Percentiles rank a stretch among this genome's conserved stretches.
Evolutionary conservation across 2,113 vertebrate genomes (phyloP).

Genomic region (Heliornis fulica): DNA sequence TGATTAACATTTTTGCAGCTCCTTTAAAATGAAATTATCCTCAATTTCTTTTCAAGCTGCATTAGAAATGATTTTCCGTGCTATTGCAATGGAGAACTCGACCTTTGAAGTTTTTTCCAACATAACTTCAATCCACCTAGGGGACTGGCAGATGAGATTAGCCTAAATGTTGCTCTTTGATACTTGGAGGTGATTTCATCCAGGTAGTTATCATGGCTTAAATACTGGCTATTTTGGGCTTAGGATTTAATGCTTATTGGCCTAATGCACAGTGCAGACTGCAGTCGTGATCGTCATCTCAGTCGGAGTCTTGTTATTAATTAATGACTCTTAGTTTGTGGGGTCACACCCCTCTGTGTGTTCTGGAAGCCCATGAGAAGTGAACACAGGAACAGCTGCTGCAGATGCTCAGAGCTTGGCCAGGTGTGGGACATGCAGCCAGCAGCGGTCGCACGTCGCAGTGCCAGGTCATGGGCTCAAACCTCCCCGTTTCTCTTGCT

Average conservation of each 20-base stretch:
- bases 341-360: neutral
- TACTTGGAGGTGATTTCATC: neutral
- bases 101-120: neutral
- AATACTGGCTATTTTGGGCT: neutral
- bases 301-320: neutral
- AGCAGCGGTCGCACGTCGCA: rapidly evolving
- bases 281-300: neutral
- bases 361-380: neutral
- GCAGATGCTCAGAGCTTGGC: neutral
- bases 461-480: neutral
- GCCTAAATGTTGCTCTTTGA: neutral
- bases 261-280: neutral
- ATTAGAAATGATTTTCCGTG: neutral
- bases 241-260: neutral
- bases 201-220: neutral
- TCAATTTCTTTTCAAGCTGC: neutral
- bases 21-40: neutral
- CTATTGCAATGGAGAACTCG: neutral
- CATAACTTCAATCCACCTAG: neutral
- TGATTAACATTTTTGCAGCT: neutral
- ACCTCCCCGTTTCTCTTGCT: neutral
- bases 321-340: neutral
- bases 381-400: neutral
- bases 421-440: rapidly evolving
- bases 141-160: neutral